phyloP scores from a whole-genome alignment of 2,113 vertebrate genomes.

The Chamaea fasciata region DNA sequence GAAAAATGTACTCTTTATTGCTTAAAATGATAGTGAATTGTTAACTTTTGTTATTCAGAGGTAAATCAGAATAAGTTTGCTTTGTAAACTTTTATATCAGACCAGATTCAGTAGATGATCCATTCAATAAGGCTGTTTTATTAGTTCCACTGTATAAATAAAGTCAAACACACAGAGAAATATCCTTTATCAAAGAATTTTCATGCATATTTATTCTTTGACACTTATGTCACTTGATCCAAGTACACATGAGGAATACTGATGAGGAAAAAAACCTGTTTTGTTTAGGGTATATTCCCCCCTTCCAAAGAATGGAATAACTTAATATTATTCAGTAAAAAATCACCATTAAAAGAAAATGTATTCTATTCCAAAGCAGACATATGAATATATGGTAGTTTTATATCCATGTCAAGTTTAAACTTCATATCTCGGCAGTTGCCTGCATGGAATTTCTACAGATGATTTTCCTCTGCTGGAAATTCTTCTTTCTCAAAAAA shows the following conservation, averaged over 20 bases:
- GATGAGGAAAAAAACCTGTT: not conserved
- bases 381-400: not conserved
- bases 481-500: not conserved
- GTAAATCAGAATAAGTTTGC: not conserved
- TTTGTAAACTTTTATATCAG: not conserved
- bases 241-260: not conserved
- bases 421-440: constrained; percentile 23
- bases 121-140: not conserved
- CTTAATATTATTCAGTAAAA: not conserved
- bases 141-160: not conserved
- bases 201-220: not conserved
- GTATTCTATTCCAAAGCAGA: not conserved
- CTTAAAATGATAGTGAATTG: not conserved
- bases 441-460: not conserved
- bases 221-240: not conserved
- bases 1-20: not conserved
- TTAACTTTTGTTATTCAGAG: not conserved
- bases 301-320: not conserved
- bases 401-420: not conserved
- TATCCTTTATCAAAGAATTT: not conserved
- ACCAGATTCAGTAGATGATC: not conserved
- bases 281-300: fast-evolving
- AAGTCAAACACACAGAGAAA: not conserved
- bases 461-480: constrained; percentile 25
- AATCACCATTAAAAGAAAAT: not conserved